Percentiles rank a stretch among this genome's conserved stretches.
Evolutionary conservation across 1,140 invertebrate genomes (phyloP).

Genomic region (Panagrolaimus sp.): DNA sequence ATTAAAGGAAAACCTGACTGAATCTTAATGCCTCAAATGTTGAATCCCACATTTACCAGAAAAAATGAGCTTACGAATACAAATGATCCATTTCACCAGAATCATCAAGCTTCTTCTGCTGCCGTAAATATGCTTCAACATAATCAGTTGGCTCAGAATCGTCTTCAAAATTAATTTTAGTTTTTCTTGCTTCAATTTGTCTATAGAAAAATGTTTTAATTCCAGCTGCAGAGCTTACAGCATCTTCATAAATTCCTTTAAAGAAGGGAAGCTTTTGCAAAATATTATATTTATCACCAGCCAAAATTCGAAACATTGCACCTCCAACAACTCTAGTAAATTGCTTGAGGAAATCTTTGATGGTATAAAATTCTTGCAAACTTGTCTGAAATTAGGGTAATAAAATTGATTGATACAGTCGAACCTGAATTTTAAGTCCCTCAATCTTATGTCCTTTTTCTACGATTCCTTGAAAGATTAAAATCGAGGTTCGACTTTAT

Average conservation of each 20-base stretch:
- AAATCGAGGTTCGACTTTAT: too few relatives aligned
- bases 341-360: conserved; percentile 8
- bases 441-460: too few relatives aligned
- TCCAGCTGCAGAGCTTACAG: not conserved
- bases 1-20: too few relatives aligned
- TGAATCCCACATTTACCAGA: too few relatives aligned
- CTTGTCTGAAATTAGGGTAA: not conserved
- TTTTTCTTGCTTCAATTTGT: not conserved
- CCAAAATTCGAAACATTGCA: not conserved
- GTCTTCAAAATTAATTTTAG: not conserved
- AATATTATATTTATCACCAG: not conserved
- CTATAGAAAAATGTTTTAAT: not conserved
- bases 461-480: too few relatives aligned
- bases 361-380: not conserved
- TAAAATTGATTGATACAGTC: too few relatives aligned
- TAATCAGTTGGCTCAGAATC: not conserved
- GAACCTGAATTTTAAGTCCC: too few relatives aligned
- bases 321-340: not conserved
- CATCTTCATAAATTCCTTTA: not conserved
- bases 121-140: not conserved
- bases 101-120: not conserved
- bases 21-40: too few relatives aligned
- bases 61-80: not conserved
- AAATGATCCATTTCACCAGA: not conserved
- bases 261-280: not conserved